phyloP scores from a whole-genome alignment of 2,113 vertebrate species.

The Marcusenius ussheri region DNA sequence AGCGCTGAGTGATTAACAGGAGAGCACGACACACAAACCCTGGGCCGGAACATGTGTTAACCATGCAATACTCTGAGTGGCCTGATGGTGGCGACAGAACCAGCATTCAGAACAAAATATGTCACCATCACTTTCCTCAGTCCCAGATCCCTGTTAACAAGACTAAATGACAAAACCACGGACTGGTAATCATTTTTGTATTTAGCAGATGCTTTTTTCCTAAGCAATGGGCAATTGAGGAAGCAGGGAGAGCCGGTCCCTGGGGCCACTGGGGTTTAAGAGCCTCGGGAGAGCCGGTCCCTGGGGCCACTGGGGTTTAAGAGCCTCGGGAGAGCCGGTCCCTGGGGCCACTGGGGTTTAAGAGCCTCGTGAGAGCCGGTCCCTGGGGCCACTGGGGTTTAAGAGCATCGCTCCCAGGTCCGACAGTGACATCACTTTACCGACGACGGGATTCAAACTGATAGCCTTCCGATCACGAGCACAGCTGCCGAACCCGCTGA shows the following conservation, averaged over 20 bases:
- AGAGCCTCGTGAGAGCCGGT: no score
- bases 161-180: not conserved
- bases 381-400: not conserved
- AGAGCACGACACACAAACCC: not conserved
- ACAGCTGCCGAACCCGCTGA: not conserved
- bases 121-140: not conserved
- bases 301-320: not conserved
- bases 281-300: not conserved
- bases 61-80: not conserved
- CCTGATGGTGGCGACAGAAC: not conserved
- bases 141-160: not conserved
- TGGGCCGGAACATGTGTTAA: not conserved
- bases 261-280: not conserved
- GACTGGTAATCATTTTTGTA: not conserved
- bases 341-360: not conserved
- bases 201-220: not conserved
- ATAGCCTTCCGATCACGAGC: not conserved
- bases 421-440: not conserved
- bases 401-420: not conserved
- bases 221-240: not conserved
- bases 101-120: not conserved
- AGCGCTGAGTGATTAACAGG: not conserved
- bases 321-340: not conserved
- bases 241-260: not conserved
- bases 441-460: not conserved